Conservation (phyloP, 2,797 vertebrate genomes). For the Arnoldichthys spilopterus region DNA sequence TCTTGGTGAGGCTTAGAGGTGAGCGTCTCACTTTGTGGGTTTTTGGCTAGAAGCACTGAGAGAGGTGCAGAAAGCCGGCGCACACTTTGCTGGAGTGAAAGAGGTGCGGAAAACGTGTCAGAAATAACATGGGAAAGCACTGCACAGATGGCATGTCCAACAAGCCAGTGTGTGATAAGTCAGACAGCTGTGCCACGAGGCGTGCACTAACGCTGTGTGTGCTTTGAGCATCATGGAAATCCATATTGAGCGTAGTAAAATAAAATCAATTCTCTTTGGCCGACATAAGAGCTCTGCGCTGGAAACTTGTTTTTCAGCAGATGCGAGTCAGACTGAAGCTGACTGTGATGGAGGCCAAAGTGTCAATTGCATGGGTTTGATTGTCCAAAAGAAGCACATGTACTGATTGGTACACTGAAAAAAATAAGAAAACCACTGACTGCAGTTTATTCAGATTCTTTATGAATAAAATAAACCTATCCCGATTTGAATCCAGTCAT, state of each 20-base stretch:
- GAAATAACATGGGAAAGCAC: background rate
- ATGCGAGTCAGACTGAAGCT: background rate
- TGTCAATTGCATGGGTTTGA: background rate
- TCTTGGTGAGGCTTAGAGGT: background rate
- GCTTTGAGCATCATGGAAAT: constrained; percentile 34
- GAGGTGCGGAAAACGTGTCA: background rate
- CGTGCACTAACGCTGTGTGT: background rate
- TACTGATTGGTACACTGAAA: background rate
- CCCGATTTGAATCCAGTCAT: background rate
- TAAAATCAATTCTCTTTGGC: constrained; percentile 17
- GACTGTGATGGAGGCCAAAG: background rate
- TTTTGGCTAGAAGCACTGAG: background rate
- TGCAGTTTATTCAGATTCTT: too few species aligned
- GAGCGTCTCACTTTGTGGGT: constrained; percentile 14
- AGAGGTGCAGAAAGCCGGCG: background rate
- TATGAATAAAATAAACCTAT: too few species aligned
- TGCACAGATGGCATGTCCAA: background rate
- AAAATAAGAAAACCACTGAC: too few species aligned
- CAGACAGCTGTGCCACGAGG: background rate
- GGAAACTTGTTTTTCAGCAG: constrained; percentile 7
- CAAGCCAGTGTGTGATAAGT: constrained; percentile 5
- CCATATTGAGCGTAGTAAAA: constrained; percentile 38
- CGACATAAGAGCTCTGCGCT: background rate
- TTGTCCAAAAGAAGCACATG: constrained; percentile 1
- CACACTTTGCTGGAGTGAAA: background rate